Conservation (phyloP, 37 sponge, comb jelly and placozoan genomes). For the Ianthella basta region DNA sequence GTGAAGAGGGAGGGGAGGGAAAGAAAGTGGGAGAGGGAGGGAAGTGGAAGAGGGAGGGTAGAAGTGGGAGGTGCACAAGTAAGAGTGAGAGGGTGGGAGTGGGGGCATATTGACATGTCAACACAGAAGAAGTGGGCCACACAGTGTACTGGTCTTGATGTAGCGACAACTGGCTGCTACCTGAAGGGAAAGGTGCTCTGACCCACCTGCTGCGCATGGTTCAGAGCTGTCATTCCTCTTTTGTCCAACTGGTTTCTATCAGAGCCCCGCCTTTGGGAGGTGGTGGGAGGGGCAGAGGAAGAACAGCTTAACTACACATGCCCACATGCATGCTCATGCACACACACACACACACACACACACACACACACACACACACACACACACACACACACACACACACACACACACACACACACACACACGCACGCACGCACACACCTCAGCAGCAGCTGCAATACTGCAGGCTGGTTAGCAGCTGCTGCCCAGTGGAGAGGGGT, state of each 20-base stretch:
- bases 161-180: too few species aligned
- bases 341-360: slow-evolving; percentile 19
- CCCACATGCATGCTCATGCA: slow-evolving; percentile 5
- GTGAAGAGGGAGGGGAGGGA: too few species aligned
- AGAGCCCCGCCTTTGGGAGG: slow-evolving; percentile 56
- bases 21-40: too few species aligned
- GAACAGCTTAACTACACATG: background rate
- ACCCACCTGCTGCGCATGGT: slow-evolving; percentile 70
- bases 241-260: slow-evolving; percentile 57
- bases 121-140: too few species aligned
- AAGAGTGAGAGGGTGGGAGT: too few species aligned
- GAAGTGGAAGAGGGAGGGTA: too few species aligned
- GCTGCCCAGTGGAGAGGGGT: slow-evolving; percentile 92
- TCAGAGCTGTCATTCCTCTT: slow-evolving; percentile 64
- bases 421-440: background rate
- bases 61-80: too few species aligned
- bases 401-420: slow-evolving; percentile 20
- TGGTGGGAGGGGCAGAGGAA: background rate
- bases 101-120: too few species aligned
- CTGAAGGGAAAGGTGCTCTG: too few species aligned
- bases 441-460: slow-evolving; percentile 77
- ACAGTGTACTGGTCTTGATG: too few species aligned
- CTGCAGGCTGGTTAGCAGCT: slow-evolving; percentile 76
- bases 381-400: slow-evolving; percentile 27
- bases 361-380: slow-evolving; percentile 21